phyloP scores from a whole-genome alignment of 2,113 vertebrate species.

The Melanostigma gelatinosum region DNA sequence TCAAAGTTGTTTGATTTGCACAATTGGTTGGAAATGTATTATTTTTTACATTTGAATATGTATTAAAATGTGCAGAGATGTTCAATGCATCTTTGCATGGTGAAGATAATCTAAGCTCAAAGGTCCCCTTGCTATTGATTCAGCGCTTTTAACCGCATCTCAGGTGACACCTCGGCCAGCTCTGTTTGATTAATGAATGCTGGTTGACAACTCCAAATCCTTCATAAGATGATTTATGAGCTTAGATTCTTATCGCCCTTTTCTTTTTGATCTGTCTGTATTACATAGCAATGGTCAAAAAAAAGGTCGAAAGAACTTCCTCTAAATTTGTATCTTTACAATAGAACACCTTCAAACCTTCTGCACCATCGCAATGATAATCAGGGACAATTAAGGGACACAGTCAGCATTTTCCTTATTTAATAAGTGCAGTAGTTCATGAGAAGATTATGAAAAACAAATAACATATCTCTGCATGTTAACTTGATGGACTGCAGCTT shows the following conservation, averaged over 20 bases:
- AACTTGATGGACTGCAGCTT: background rate
- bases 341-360: background rate
- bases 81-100: background rate
- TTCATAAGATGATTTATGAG: background rate
- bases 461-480: background rate
- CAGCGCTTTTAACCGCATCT: background rate
- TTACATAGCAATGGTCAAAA: conserved; percentile 5
- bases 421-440: background rate
- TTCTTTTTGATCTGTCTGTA: background rate
- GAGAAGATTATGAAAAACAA: background rate
- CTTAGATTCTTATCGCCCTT: background rate
- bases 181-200: background rate
- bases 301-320: background rate
- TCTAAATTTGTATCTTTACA: background rate
- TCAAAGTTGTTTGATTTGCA: conserved; percentile 77
- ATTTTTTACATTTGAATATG: conserved; percentile 38
- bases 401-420: background rate
- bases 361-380: background rate
- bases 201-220: background rate
- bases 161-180: background rate
- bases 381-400: background rate
- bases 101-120: background rate
- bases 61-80: background rate
- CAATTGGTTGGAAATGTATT: conserved; percentile 42
- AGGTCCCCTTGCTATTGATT: background rate